These are phyloP conservation scores for Achatina immaculata DNA, from an alignment of 1,140 invertebrate species.

Conservation along the genomic window DNA sequence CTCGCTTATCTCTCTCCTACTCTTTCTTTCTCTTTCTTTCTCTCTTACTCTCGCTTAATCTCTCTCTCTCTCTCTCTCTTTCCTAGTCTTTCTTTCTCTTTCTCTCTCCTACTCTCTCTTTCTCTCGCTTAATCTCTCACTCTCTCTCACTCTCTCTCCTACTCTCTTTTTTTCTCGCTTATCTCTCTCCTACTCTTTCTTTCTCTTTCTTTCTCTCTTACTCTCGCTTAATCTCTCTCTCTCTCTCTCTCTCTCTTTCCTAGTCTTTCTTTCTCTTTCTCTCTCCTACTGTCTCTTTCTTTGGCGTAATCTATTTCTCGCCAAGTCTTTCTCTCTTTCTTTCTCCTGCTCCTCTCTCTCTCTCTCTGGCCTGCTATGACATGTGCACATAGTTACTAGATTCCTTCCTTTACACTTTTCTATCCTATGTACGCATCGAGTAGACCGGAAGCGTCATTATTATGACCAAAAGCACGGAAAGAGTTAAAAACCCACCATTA, in stretches of 20 bases:
- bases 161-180: neutral
- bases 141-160: neutral
- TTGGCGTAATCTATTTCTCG: neutral
- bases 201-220: neutral
- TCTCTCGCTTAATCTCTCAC: neutral
- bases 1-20: too few relatives aligned
- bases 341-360: too few relatives aligned
- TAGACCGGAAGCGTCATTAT: too few relatives aligned
- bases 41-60: too few relatives aligned
- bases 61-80: neutral
- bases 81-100: neutral
- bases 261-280: neutral
- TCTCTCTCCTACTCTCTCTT: neutral
- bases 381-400: too few relatives aligned
- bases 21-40: too few relatives aligned
- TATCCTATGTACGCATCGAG: too few relatives aligned
- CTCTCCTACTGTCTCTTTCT: too few relatives aligned
- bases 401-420: too few relatives aligned
- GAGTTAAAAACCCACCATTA: too few relatives aligned
- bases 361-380: too few relatives aligned
- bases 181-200: neutral
- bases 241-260: neutral
- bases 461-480: too few relatives aligned
- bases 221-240: neutral
- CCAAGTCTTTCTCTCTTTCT: neutral